Conservation (phyloP, 2,797 vertebrate genomes). For the Sitta carolinensis region DNA sequence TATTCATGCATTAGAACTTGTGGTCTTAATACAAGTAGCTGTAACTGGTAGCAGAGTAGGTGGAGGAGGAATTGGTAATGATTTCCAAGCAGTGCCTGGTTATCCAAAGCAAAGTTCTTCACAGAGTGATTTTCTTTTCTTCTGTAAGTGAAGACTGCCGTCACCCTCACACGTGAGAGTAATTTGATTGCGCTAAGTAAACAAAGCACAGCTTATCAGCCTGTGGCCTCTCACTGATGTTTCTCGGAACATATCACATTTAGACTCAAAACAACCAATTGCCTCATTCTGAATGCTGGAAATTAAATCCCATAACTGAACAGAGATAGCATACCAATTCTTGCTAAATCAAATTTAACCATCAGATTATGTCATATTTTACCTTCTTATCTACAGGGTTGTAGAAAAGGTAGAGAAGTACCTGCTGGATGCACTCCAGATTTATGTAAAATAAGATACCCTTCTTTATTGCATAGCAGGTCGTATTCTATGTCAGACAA, state of each 20-base stretch:
- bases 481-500: not conserved
- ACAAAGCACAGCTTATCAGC: not conserved
- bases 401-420: not conserved
- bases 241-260: not conserved
- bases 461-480: not conserved
- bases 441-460: not conserved
- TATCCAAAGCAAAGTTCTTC: not conserved
- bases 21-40: rapidly evolving
- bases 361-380: not conserved
- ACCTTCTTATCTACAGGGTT: not conserved
- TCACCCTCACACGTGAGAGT: not conserved
- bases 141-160: not conserved
- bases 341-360: not conserved
- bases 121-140: not conserved
- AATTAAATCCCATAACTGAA: not conserved
- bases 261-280: not conserved
- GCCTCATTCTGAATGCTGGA: not conserved
- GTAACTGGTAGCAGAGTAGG: not conserved
- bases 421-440: not conserved
- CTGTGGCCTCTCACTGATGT: not conserved
- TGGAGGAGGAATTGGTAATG: not conserved
- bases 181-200: not conserved
- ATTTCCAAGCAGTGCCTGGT: not conserved
- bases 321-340: not conserved
- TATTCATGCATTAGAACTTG: not conserved